Percentiles rank a stretch among this genome's conserved stretches.
Evolutionary conservation across 2,888 invertebrate genomes (phyloP).

Genomic region (Lochmaea crataegi): DNA sequence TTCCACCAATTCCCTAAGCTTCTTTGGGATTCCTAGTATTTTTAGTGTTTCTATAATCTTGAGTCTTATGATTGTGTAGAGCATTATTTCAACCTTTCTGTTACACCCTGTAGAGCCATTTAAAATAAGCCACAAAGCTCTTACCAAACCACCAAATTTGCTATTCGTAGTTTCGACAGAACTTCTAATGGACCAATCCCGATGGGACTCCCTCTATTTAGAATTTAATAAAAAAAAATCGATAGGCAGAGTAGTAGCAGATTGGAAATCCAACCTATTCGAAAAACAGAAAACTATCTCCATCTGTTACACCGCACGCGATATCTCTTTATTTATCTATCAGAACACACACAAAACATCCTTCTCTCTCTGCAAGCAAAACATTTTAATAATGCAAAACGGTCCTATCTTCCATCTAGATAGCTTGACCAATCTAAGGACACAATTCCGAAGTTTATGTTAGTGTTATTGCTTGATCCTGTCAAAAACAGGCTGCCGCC

Average conservation of each 20-base stretch:
- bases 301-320: slow-evolving; percentile 53
- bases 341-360: slow-evolving; percentile 60
- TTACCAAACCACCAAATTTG: too few species aligned
- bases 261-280: slow-evolving; percentile 1
- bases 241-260: too few species aligned
- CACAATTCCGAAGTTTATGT: slow-evolving; percentile 62
- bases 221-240: background rate
- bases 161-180: too few species aligned
- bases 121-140: too few species aligned
- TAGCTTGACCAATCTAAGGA: slow-evolving; percentile 62
- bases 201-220: background rate
- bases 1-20: too few species aligned
- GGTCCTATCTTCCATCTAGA: slow-evolving; percentile 59
- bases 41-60: too few species aligned
- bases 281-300: slow-evolving; percentile 35
- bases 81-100: too few species aligned
- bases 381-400: slow-evolving; percentile 60
- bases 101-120: too few species aligned
- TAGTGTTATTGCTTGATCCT: slow-evolving; percentile 63
- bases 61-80: too few species aligned
- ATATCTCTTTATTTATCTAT: slow-evolving; percentile 65
- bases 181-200: too few species aligned
- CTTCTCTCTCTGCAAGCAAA: slow-evolving; percentile 45
- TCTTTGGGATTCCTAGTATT: too few species aligned
- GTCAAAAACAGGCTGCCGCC: slow-evolving; percentile 63